phyloP scores from a whole-genome alignment of 2,797 vertebrate genomes.

The Intellagama lesueurii region DNA sequence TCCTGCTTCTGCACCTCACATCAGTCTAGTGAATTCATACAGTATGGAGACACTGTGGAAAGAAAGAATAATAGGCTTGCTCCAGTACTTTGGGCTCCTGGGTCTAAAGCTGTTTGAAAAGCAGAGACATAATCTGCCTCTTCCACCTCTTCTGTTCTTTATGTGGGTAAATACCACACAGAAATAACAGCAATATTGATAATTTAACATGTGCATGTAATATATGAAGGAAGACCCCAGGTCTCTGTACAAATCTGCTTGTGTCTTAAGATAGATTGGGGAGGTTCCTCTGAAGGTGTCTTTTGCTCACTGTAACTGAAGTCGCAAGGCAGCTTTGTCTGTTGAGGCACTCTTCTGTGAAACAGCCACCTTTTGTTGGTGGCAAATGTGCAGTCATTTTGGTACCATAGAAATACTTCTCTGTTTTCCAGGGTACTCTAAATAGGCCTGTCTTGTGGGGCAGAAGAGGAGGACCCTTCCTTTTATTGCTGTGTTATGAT shows the following conservation, averaged over 20 bases:
- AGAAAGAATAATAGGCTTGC: neutral
- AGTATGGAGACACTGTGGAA: neutral
- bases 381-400: neutral
- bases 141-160: neutral
- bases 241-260: neutral
- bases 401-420: neutral
- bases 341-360: no score
- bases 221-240: neutral
- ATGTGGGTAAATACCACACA: neutral
- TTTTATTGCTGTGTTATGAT: neutral
- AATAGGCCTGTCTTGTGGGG: neutral
- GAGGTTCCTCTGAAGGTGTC: neutral
- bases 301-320: no score
- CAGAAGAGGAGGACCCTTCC: neutral
- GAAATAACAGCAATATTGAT: neutral
- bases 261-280: neutral
- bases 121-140: neutral
- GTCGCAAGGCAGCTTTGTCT: no score
- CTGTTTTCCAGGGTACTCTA: neutral
- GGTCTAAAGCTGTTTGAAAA: neutral
- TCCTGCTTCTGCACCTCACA: neutral
- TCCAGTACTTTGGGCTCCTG: neutral
- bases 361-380: no score
- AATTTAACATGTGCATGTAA: neutral
- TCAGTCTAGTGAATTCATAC: neutral